Conservation (phyloP, 1,140 invertebrate genomes). For the Lepidurus arcticus region DNA sequence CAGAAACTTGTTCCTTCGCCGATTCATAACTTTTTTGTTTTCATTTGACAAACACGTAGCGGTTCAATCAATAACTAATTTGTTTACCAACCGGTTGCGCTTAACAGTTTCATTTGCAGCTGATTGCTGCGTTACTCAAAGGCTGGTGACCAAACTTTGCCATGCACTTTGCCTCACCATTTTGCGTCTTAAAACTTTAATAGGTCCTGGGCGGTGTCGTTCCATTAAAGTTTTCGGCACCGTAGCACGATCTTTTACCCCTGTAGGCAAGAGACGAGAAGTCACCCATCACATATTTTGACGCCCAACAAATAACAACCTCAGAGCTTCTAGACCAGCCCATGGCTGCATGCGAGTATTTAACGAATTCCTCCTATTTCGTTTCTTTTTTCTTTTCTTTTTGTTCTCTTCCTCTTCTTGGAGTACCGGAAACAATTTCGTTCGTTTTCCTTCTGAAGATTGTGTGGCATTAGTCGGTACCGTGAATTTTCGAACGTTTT, state of each 20-base stretch:
- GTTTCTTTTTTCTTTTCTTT: neutral
- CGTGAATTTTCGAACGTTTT: neutral
- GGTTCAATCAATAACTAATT: neutral
- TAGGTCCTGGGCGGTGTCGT: neutral
- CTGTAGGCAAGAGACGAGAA: neutral
- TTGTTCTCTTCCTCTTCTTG: neutral
- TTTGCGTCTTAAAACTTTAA: neutral
- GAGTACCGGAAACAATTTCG: neutral
- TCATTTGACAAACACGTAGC: too few relatives aligned
- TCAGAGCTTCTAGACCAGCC: neutral
- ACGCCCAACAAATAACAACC: conserved; percentile 1
- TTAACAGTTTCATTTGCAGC: neutral
- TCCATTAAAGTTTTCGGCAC: neutral
- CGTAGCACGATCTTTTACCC: neutral
- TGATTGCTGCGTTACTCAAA: neutral
- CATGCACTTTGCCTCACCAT: neutral
- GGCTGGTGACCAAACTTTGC: neutral
- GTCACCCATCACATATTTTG: neutral
- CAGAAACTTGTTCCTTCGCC: too few relatives aligned
- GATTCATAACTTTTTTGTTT: too few relatives aligned
- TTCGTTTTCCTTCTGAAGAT: neutral
- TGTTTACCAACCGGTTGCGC: neutral
- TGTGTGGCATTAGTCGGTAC: neutral
- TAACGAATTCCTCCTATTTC: too few relatives aligned
- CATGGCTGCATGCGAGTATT: neutral